Evolutionary conservation across 2,888 invertebrate genomes (phyloP).

Genomic region (Leucophenga maculata): DNA sequence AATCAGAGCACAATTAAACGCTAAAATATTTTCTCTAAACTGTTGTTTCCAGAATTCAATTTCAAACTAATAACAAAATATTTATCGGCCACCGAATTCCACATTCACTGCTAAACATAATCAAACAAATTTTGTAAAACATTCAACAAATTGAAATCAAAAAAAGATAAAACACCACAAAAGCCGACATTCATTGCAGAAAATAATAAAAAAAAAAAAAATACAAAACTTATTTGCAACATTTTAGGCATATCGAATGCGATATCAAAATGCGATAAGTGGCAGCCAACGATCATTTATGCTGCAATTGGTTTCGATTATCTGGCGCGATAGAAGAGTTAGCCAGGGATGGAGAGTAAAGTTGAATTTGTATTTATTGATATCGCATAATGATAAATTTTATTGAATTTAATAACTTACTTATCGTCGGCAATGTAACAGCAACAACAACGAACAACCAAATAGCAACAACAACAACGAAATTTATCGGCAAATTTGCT

Average conservation of each 20-base stretch:
- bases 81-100: too few relatives aligned
- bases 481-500: background rate
- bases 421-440: constrained; percentile 14
- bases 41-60: too few relatives aligned
- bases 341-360: background rate
- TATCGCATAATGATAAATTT: constrained; percentile 43
- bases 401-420: constrained; percentile 32
- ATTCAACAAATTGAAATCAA: constrained; percentile 43
- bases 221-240: too few relatives aligned
- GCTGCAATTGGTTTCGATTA: too few relatives aligned
- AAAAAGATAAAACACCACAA: constrained; percentile 26
- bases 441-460: background rate
- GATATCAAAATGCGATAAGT: too few relatives aligned
- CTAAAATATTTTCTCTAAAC: too few relatives aligned
- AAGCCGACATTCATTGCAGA: constrained; percentile 44
- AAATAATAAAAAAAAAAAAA: background rate
- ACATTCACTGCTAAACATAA: too few relatives aligned
- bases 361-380: constrained; percentile 64
- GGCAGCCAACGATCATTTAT: too few relatives aligned
- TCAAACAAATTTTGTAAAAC: too few relatives aligned
- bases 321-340: background rate
- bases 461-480: background rate
- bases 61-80: too few relatives aligned
- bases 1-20: too few relatives aligned
- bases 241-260: background rate